Conservation (phyloP, 1,140 invertebrate genomes). For the Medauroidea extradentata region DNA sequence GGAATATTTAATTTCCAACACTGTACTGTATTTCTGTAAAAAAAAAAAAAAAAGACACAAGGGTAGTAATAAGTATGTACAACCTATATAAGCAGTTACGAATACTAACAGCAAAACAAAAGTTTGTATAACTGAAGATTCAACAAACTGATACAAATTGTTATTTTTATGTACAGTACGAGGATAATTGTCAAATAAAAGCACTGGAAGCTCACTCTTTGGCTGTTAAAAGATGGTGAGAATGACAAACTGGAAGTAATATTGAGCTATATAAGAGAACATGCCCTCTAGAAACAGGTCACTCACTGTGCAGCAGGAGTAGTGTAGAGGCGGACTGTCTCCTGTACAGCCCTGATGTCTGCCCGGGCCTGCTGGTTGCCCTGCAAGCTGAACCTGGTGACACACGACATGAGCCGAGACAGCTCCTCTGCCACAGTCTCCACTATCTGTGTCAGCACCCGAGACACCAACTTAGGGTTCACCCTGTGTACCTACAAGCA, state of each 20-base stretch:
- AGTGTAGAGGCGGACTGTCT: slow-evolving; percentile 48
- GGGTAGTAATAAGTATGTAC: too few relatives aligned
- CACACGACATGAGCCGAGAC: slow-evolving; percentile 77
- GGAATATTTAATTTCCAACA: too few relatives aligned
- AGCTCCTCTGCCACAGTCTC: slow-evolving; percentile 90
- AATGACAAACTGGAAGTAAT: too few relatives aligned
- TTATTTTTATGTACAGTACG: too few relatives aligned
- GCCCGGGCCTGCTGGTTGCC: slow-evolving; percentile 64
- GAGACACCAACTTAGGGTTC: slow-evolving; percentile 58
- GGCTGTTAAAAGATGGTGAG: background rate
- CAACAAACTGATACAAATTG: too few relatives aligned
- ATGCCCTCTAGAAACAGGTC: background rate
- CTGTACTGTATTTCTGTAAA: too few relatives aligned
- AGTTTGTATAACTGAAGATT: too few relatives aligned
- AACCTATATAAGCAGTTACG: too few relatives aligned
- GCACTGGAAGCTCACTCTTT: background rate
- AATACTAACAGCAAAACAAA: too few relatives aligned
- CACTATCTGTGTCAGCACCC: slow-evolving; percentile 60
- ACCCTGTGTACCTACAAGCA: slow-evolving; percentile 65
- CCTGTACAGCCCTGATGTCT: slow-evolving; percentile 56
- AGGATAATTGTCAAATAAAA: background rate
- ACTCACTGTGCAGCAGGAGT: slow-evolving; percentile 52
- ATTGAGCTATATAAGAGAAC: background rate
- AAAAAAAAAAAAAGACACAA: too few relatives aligned
- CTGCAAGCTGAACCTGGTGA: slow-evolving; percentile 59